Percentiles rank a stretch among this genome's conserved stretches.
Evolutionary conservation across 2,797 vertebrate species (phyloP).

Genomic region (Darevskia nairensis): DNA sequence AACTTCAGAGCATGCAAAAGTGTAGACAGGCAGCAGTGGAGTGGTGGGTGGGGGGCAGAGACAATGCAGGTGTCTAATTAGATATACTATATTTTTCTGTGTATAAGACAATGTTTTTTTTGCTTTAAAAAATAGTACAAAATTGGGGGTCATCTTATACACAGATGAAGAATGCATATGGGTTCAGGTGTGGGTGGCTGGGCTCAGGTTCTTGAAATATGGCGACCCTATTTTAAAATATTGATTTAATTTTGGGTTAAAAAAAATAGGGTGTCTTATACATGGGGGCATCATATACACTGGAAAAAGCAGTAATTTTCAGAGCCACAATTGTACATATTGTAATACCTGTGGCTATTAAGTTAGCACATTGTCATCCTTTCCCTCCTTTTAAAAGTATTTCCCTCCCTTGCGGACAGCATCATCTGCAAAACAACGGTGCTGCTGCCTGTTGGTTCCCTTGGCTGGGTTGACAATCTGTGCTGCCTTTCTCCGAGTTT

Average conservation of each 20-base stretch:
- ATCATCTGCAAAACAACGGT: slow-evolving; percentile 5
- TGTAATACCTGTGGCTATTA: background rate
- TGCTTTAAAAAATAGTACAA: too few species aligned
- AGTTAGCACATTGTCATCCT: background rate
- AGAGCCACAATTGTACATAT: background rate
- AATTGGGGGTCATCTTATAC: too few species aligned
- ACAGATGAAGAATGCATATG: background rate
- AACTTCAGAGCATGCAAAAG: background rate
- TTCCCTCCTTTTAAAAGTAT: background rate
- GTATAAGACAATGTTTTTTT: too few species aligned
- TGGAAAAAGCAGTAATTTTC: too few species aligned
- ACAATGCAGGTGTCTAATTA: background rate
- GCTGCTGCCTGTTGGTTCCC: slow-evolving; percentile 2
- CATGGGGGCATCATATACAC: too few species aligned
- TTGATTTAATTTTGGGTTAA: too few species aligned
- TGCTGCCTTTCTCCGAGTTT: background rate
- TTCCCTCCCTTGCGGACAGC: background rate
- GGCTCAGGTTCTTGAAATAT: background rate
- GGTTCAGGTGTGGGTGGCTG: background rate
- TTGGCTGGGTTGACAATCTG: background rate
- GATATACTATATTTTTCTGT: too few species aligned
- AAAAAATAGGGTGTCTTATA: too few species aligned
- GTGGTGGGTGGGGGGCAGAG: too few species aligned
- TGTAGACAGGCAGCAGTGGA: background rate
- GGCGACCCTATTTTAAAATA: too few species aligned